Evolutionary conservation across 2,888 invertebrate species (phyloP).

Genomic region (Trichopria drosophilae): DNA sequence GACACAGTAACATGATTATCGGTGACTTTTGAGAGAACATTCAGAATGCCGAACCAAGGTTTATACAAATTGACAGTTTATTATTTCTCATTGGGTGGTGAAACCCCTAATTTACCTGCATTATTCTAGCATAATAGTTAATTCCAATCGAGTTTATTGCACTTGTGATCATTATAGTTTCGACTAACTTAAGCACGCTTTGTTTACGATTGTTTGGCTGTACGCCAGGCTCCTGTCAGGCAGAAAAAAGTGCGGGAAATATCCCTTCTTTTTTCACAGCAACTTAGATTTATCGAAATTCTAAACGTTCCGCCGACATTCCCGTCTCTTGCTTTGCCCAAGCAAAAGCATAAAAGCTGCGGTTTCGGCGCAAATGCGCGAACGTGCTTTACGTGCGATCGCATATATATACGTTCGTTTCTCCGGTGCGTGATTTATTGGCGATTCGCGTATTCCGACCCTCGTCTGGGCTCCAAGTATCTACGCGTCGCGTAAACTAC

Average conservation of each 20-base stretch:
- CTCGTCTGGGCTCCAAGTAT: no score
- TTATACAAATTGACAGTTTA: no score
- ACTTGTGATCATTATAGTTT: no score
- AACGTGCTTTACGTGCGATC: constrained; percentile 26
- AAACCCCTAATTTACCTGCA: no score
- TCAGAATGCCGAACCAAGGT: no score
- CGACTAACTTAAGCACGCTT: constrained; percentile 25
- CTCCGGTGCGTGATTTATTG: constrained; percentile 49
- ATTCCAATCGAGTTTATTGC: no score
- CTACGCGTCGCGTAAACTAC: no score
- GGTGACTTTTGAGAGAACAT: no score
- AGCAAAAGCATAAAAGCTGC: constrained; percentile 3
- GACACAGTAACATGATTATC: no score
- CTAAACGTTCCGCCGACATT: constrained; percentile 43
- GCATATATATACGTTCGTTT: no score
- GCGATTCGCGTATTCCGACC: constrained; percentile 45
- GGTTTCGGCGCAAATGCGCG: constrained; percentile 20
- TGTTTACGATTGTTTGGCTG: constrained; percentile 41
- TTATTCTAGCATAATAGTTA: no score
- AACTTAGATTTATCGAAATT: constrained; percentile 52
- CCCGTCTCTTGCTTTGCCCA: constrained; percentile 8
- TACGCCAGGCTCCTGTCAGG: constrained; percentile 34
- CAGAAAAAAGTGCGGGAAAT: constrained; percentile 33
- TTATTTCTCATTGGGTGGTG: no score
- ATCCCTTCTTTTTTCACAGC: constrained; percentile 30